Evolutionary conservation across 1,140 invertebrate genomes (phyloP).

Genomic region (Mya arenaria): DNA sequence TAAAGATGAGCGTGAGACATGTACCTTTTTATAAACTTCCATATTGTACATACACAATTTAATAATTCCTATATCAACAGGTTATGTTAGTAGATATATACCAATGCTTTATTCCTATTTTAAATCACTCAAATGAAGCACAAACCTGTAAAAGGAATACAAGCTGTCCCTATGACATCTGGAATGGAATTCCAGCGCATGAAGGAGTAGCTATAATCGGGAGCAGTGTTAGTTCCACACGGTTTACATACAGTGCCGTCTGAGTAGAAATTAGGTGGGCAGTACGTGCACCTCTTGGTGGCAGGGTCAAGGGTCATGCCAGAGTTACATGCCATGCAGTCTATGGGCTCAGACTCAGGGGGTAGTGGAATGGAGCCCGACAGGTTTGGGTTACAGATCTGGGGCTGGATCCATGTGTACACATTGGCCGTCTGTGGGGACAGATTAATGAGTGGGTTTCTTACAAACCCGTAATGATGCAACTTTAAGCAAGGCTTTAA

Average conservation of each 20-base stretch:
- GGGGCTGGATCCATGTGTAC: conserved; percentile 84
- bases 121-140: no score
- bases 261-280: conserved; percentile 72
- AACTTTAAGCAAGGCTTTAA: no score
- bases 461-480: no score
- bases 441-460: no score
- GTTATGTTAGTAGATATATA: no score
- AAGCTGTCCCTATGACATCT: conserved; percentile 81
- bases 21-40: no score
- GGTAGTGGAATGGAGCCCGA: conserved; percentile 80
- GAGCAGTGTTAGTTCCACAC: conserved; percentile 83
- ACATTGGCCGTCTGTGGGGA: conserved; percentile 81
- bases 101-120: no score
- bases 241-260: conserved; percentile 80
- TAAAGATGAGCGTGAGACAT: no score
- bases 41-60: no score
- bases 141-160: conserved; percentile 77
- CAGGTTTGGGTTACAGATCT: conserved; percentile 82
- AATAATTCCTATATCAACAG: no score
- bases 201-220: conserved; percentile 83
- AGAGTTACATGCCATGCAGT: conserved; percentile 84
- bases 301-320: conserved; percentile 82
- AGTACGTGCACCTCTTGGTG: conserved; percentile 79
- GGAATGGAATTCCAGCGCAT: conserved; percentile 84
- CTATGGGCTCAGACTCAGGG: conserved; percentile 68